These are phyloP conservation scores for Eupithecia exiguata DNA, from an alignment of 2,888 invertebrate species.

Conservation along the genomic window DNA sequence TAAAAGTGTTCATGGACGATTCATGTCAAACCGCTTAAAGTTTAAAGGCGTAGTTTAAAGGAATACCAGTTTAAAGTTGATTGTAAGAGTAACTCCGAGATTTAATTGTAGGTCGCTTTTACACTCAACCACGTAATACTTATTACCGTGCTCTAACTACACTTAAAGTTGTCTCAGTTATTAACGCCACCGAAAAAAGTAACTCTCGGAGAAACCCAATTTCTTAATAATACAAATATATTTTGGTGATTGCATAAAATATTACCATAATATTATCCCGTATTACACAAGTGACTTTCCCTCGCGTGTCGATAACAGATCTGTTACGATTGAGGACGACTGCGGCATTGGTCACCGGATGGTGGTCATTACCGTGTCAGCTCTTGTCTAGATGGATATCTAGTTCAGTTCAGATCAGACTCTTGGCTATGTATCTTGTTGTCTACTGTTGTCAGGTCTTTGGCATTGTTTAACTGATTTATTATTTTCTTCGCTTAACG, in stretches of 20 bases:
- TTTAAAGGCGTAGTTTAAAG: background rate
- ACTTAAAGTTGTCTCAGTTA: background rate
- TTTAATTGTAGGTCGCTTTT: conserved; percentile 6
- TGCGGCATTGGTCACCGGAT: conserved; percentile 26
- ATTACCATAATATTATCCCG: conserved; percentile 27
- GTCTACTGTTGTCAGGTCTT: conserved; percentile 16
- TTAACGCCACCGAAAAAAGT: background rate
- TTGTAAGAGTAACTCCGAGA: background rate
- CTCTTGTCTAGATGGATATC: conserved; percentile 18
- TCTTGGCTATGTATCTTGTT: background rate
- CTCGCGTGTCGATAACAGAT: conserved; percentile 49
- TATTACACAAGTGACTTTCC: conserved; percentile 50
- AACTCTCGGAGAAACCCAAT: background rate
- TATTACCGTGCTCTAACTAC: no score
- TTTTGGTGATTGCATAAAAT: conserved; percentile 14
- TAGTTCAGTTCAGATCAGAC: conserved; percentile 45
- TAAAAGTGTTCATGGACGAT: conserved; percentile 30
- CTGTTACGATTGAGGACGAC: conserved; percentile 41
- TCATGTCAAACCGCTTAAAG: background rate
- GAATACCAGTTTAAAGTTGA: background rate
- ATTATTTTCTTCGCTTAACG: background rate
- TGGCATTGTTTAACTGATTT: conserved; percentile 19
- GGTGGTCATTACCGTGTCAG: conserved; percentile 40
- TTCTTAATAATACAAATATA: background rate
- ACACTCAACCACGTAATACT: background rate